These are phyloP conservation scores for Tachuris rubrigastra DNA, from an alignment of 2,113 vertebrate species.

Conservation along the genomic window DNA sequence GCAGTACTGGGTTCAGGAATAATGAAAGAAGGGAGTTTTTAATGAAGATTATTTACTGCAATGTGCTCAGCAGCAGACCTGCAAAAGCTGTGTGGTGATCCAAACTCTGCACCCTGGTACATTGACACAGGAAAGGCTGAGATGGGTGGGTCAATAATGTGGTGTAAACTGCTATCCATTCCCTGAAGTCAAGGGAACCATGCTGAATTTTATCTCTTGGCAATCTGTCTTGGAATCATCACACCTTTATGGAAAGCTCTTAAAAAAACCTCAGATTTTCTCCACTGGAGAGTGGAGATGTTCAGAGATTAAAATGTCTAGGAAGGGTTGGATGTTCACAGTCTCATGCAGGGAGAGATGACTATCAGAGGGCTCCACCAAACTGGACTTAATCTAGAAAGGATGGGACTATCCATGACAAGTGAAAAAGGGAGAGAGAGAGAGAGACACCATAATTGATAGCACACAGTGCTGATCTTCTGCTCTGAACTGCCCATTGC, in stretches of 20 bases:
- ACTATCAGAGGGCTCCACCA: neutral
- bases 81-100: neutral
- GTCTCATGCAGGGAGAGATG: neutral
- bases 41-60: neutral
- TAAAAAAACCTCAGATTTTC: neutral
- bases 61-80: neutral
- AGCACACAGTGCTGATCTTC: neutral
- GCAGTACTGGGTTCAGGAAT: neutral
- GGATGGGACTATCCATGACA: neutral
- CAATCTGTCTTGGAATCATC: neutral
- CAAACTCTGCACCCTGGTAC: neutral
- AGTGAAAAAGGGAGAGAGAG: neutral
- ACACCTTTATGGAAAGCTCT: neutral
- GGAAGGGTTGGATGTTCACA: neutral
- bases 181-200: neutral
- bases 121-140: neutral
- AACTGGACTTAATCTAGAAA: neutral
- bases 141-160: neutral
- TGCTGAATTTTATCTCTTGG: neutral
- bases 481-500: neutral
- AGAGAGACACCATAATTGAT: fast-evolving
- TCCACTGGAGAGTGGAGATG: neutral
- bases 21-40: neutral
- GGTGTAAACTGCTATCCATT: neutral
- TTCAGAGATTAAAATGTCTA: neutral